Conservation (phyloP, 2,888 invertebrate genomes). For the Meandrusa payeni region DNA sequence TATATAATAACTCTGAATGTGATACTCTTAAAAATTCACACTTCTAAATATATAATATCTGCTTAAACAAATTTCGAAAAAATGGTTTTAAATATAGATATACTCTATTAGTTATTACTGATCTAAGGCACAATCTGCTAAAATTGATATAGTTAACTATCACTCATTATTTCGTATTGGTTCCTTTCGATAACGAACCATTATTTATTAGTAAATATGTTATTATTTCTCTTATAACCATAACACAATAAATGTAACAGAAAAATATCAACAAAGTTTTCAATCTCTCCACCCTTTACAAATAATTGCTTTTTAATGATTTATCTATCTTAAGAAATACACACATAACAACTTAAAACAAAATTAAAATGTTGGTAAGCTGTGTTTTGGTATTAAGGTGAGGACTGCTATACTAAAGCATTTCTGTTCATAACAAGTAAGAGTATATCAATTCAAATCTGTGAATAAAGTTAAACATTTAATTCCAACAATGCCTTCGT, state of each 20-base stretch:
- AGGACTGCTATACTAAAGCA: constrained; percentile 71
- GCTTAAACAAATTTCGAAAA: constrained; percentile 46
- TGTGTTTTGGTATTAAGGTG: constrained; percentile 80
- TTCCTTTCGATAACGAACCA: constrained; percentile 59
- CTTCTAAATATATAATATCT: constrained; percentile 50
- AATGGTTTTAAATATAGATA: constrained; percentile 32
- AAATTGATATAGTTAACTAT: constrained; percentile 64
- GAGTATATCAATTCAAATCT: constrained; percentile 20
- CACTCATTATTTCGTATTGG: constrained; percentile 60
- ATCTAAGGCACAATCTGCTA: constrained; percentile 78
- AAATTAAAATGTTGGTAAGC: constrained; percentile 78
- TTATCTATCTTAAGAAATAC: constrained; percentile 68
- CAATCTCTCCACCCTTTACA: constrained; percentile 53
- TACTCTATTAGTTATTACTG: constrained; percentile 45
- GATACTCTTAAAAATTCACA: constrained; percentile 56
- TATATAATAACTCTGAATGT: constrained; percentile 43
- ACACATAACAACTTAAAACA: constrained; percentile 73
- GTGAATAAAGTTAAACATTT: constrained; percentile 12
- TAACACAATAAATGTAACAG: constrained; percentile 71
- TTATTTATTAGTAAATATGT: constrained; percentile 55
- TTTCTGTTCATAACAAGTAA: constrained; percentile 34
- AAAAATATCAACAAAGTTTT: constrained; percentile 69
- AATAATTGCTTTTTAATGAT: constrained; percentile 66
- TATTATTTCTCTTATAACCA: constrained; percentile 53
- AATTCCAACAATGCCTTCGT: constrained; percentile 6